A percentile compares a stretch with the other conserved stretches of the same genome.
Conservation (phyloP, 2,113 vertebrate genomes). For the Erythrolamprus reginae region DNA sequence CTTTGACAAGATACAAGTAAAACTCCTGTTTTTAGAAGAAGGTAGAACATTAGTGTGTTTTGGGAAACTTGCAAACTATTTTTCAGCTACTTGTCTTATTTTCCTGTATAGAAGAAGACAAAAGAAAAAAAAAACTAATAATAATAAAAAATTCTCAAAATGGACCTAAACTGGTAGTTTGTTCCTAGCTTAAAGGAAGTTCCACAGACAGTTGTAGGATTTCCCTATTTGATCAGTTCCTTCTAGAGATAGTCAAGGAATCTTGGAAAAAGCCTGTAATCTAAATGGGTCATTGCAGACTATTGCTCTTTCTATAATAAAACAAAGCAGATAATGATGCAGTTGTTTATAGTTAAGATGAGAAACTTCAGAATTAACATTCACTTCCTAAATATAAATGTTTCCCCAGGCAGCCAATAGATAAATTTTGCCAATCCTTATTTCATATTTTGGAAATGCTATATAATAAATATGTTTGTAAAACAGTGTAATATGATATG, state of each 20-base stretch:
- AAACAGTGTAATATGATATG: not conserved
- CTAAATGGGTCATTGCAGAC: not conserved
- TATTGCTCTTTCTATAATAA: not conserved
- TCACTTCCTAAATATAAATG: not conserved
- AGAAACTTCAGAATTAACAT: not conserved
- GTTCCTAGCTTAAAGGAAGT: not conserved
- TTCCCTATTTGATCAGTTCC: not conserved
- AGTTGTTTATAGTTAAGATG: not conserved
- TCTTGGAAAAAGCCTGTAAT: not conserved
- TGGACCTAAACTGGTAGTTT: not conserved
- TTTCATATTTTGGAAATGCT: not conserved
- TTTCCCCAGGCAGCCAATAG: not conserved
- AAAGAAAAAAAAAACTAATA: not conserved
- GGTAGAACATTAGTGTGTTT: not conserved
- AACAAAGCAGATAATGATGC: not conserved
- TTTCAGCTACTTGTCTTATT: not conserved
- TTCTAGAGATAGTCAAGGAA: not conserved
- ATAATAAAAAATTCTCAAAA: not conserved
- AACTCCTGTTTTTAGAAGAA: not conserved
- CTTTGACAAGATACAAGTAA: not conserved
- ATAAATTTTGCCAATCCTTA: not conserved
- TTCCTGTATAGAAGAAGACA: not conserved
- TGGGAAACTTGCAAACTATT: not conserved
- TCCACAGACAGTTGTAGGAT: not conserved
- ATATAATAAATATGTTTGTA: not conserved